phyloP scores from a whole-genome alignment of 2,113 vertebrate species.

The Acrocephalus kingi region DNA sequence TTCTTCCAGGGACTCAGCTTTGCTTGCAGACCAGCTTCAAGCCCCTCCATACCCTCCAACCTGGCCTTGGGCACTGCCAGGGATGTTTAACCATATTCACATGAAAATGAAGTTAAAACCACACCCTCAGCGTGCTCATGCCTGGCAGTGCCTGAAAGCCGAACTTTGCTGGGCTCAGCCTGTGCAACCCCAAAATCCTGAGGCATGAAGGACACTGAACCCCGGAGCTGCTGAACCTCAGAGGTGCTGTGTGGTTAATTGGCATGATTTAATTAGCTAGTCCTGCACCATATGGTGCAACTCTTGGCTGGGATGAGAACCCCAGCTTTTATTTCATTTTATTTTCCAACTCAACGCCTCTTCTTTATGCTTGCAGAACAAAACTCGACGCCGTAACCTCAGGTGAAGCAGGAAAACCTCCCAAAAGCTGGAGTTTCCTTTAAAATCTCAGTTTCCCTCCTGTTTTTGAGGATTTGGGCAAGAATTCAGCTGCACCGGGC shows the following conservation, averaged over 20 bases:
- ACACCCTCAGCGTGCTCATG: accelerated
- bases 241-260: neutral
- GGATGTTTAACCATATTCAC: neutral
- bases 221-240: neutral
- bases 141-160: neutral
- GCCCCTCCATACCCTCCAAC: neutral
- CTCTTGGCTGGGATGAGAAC: neutral
- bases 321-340: neutral
- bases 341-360: neutral
- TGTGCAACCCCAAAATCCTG: neutral
- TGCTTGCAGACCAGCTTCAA: too few relatives aligned
- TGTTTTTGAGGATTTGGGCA: neutral
- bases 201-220: neutral
- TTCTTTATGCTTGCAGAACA: neutral
- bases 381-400: accelerated
- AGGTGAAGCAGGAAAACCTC: neutral
- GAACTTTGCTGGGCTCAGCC: neutral
- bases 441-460: neutral
- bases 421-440: neutral
- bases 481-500: neutral
- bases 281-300: neutral
- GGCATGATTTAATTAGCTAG: neutral
- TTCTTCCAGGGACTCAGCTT: too few relatives aligned
- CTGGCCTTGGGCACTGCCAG: neutral
- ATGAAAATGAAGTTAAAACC: neutral